Base-by-base conservation (phyloP, 2,888 invertebrate genomes). In the Dicranocentrus wangi region DNA sequence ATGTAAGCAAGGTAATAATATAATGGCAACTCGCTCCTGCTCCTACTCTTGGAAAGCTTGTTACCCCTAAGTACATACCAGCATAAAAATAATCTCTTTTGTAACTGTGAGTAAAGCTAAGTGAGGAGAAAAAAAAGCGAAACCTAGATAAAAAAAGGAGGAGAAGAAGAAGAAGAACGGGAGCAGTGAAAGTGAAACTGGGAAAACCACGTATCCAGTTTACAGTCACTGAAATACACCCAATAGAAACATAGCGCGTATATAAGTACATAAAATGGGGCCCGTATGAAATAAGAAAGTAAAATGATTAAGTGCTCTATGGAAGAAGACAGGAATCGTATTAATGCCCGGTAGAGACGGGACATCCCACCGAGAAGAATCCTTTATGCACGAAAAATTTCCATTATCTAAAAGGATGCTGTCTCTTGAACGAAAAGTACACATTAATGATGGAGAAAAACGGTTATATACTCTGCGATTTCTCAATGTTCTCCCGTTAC, bases 311-410 rank as follows among this genome's bases (percentile, higher is more conserved):
- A 66, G 55, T 66, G 58, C 55, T 75, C 23, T 65, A 43, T 55
- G 75, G 55, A 28, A 55, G 53, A 55, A 66, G 55, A 66, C 42
- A 58, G 53, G 55, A 25, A 75, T 58, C 55, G 65, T 55, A 55
- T 42, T 65, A 75, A 66, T 75, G 21, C 32, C 32, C 55, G 17
- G 65, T 75, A 43, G n/a, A n/a, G 13, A 43, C 51, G 55, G 65
- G 75, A 75, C 75, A 75, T 66, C 75, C 75, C 55, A 66, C 55
- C 13, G 55, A 53, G 75, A 55, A 63, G 55, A 65, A 66, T 75
- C 39, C 55, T 21, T 27, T 71, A 28, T 72, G 51, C 61, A 61
- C 61, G 60, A 72, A 70, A 72, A 61, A 63, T 72, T 71, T 19
- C 72, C 61, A 72, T 72, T 72, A 72, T 61, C 58, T 63, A 47